Percentiles rank a stretch among this genome's conserved stretches.
These are phyloP conservation scores for Myodes glareolus DNA, from an alignment of 2,113 vertebrate genomes.

Conservation along the genomic window DNA sequence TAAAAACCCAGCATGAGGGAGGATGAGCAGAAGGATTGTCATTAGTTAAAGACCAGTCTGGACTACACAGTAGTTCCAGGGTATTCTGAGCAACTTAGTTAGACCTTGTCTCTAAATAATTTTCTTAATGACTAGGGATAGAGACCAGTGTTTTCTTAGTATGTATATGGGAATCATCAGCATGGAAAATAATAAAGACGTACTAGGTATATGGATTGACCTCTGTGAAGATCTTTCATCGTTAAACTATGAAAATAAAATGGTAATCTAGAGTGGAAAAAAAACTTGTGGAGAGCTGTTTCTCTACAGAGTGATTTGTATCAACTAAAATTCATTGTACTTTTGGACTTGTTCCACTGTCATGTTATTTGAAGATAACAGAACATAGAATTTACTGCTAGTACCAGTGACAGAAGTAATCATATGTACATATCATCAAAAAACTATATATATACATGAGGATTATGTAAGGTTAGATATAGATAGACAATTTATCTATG, in stretches of 20 bases:
- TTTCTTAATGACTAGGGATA: background rate
- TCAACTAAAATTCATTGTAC: background rate
- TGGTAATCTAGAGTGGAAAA: constrained; percentile 69
- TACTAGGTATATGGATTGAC: constrained; percentile 64
- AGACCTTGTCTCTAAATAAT: background rate
- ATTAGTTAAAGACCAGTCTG: background rate
- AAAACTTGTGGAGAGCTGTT: constrained; percentile 44
- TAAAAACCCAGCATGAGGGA: background rate
- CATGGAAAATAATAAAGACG: constrained; percentile 13
- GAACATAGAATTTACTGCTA: background rate
- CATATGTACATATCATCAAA: background rate
- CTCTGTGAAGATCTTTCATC: constrained; percentile 56
- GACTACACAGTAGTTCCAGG: too few species aligned
- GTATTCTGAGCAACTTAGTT: background rate
- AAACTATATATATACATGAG: background rate
- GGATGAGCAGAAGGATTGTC: background rate
- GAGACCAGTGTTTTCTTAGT: background rate
- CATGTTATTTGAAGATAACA: background rate
- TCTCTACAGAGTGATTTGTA: constrained; percentile 56
- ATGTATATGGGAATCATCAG: background rate
- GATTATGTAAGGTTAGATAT: background rate
- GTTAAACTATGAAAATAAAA: constrained; percentile 71
- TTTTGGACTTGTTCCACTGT: fast-evolving
- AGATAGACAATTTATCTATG: background rate
- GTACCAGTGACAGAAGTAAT: background rate